Conservation (phyloP, 2,113 vertebrate species). For the Paracanthobrama guichenoti region DNA sequence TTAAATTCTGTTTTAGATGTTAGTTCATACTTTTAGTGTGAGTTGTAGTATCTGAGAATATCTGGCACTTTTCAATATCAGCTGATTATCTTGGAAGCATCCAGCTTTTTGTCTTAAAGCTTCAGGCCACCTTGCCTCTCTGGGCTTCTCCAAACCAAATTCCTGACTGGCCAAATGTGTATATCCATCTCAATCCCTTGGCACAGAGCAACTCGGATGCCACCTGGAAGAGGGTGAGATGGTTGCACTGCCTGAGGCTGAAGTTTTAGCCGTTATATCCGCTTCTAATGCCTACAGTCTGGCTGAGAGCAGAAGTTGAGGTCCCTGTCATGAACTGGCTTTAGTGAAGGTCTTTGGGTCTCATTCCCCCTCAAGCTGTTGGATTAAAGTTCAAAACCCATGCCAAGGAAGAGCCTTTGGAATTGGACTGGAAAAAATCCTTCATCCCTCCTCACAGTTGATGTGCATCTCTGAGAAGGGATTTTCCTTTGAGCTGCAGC, state of each 20-base stretch:
- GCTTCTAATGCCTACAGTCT: constrained; percentile 14
- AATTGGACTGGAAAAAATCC: not conserved
- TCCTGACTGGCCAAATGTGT: constrained; percentile 12
- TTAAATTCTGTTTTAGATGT: not conserved
- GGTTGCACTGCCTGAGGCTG: not conserved
- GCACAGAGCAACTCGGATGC: not conserved
- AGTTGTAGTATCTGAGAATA: not conserved
- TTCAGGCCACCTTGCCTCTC: not conserved
- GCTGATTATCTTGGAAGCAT: not conserved
- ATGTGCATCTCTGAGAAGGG: constrained; percentile 15
- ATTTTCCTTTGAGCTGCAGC: constrained; percentile 12
- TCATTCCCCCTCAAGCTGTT: constrained; percentile 21
- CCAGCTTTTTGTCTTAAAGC: not conserved
- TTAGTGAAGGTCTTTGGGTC: constrained; percentile 19
- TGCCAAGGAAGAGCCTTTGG: constrained; percentile 8
- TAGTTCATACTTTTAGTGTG: not conserved
- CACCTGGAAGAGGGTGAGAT: constrained; percentile 24
- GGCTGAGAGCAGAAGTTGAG: not conserved
- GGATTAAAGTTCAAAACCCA: constrained; percentile 30
- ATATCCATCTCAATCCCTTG: constrained; percentile 15
- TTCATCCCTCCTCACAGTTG: not conserved
- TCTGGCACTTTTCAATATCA: not conserved
- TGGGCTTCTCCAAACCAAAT: constrained; percentile 23
- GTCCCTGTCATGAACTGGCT: constrained; percentile 27
- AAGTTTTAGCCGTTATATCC: constrained; percentile 20